Base-by-base conservation (phyloP, 2,797 vertebrate genomes). In the Gobio occitaniae region DNA sequence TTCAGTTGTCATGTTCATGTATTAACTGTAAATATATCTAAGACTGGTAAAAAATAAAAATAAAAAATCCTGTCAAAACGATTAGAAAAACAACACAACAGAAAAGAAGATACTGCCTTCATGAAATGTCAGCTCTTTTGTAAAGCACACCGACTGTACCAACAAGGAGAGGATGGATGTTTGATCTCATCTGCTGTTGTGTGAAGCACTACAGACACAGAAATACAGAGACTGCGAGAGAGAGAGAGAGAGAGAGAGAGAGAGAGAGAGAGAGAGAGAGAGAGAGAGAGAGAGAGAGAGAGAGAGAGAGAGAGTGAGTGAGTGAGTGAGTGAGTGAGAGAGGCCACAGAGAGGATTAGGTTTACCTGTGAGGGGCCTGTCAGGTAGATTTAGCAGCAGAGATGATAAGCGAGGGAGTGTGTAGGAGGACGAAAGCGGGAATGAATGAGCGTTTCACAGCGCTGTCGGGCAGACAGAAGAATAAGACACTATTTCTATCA, bases 301-400 rank as follows among this genome's bases (percentile, higher is more conserved):
- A 17, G 47, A 36, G 65, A 50, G 78, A 11, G 59, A 41, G 17
- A 56, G 48, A 77, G 13, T 54, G 61, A 56, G 48, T 75, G 75
- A 71, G 83, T 44, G 36, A 52, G 50, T 77, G 52, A 66, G 80
- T 63, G 66, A 44, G 56, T 8, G 72, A 68, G 68, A 74, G 75
- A 74, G 44, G 87, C 78, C 21, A 80, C 82, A 88, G 87, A 86
- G 84, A 79, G 90, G 90, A 91, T 93, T 92, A 90, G 80, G 80
- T 44, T 50, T 88, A 93, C 92, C 92, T 91, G 90, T 91, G 88
- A 91, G 88, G 86, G 87, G 83, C 88, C 88, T 91, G 90, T 91
- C 91, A 92, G 92, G 91, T 92, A 91, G 87, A 89, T 90, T 91
- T 91, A 90, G 84, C 86, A 86, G 89, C 77, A 89, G 88, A 89